These are phyloP conservation scores for Cynodonichthys magdalenae DNA, from an alignment of 2,797 vertebrate species.

Conservation along the genomic window DNA sequence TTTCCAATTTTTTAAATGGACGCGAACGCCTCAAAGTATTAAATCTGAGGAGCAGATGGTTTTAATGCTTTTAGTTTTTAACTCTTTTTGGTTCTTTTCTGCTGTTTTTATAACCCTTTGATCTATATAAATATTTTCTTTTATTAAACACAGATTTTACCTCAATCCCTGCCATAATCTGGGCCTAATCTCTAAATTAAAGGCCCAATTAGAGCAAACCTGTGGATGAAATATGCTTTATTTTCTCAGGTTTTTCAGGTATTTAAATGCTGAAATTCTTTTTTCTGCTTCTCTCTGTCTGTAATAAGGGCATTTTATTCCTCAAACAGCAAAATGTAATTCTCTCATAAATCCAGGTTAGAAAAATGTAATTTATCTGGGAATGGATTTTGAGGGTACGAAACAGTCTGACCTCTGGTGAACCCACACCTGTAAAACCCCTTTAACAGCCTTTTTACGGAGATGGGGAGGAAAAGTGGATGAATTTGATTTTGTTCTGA, in stretches of 20 bases:
- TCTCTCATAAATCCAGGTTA: not conserved
- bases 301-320: no score
- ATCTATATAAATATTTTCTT: not conserved
- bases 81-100: no score
- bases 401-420: constrained; percentile 47
- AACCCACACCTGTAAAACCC: constrained; percentile 57
- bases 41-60: not conserved
- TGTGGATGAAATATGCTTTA: no score
- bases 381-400: no score
- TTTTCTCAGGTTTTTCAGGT: no score
- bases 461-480: constrained; percentile 15
- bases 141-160: not conserved
- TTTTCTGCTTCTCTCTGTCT: no score
- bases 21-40: not conserved
- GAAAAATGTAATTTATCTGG: no score
- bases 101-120: not conserved
- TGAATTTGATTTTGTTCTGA: no score
- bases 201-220: no score
- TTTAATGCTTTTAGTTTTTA: not conserved
- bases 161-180: no score
- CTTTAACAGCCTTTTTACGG: constrained; percentile 5
- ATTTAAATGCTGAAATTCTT: not conserved
- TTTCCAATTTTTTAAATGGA: constrained; percentile 12
- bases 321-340: not conserved
- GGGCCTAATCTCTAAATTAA: no score